Evolutionary conservation across 2,888 invertebrate species (phyloP).

Genomic region (Blomia tropicalis): DNA sequence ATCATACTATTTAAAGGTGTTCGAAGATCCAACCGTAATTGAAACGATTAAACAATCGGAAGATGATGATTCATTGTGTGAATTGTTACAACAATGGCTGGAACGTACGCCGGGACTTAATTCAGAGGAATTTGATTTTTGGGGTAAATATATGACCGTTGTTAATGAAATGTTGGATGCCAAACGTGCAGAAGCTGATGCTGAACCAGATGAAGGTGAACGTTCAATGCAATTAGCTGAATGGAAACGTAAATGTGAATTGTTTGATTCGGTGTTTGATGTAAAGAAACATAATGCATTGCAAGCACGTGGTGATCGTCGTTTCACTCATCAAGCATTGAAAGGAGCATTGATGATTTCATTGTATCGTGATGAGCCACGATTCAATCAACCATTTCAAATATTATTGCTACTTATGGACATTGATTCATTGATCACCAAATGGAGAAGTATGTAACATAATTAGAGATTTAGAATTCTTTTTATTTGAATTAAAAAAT

Average conservation of each 20-base stretch:
- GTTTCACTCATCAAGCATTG: conserved; percentile 73
- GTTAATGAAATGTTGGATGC: conserved; percentile 48
- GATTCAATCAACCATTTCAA: conserved; percentile 95
- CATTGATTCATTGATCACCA: conserved; percentile 90
- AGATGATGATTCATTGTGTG: conserved; percentile 63
- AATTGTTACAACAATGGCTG: conserved; percentile 75
- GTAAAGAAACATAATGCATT: conserved; percentile 63
- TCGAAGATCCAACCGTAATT: conserved; percentile 52
- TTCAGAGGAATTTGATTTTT: conserved; percentile 67
- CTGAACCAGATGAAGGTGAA: conserved; percentile 41
- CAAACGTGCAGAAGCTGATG: conserved; percentile 48
- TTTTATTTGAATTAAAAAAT: background rate
- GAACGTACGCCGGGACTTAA: conserved; percentile 85
- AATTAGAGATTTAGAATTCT: background rate
- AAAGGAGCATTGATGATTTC: conserved; percentile 97
- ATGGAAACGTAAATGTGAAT: conserved; percentile 40
- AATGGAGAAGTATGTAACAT: conserved; percentile 82
- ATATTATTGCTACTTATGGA: conserved; percentile 86
- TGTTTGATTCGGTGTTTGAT: conserved; percentile 78
- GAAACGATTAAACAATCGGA: conserved; percentile 52
- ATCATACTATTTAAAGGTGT: conserved; percentile 64
- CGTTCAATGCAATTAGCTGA: conserved; percentile 7
- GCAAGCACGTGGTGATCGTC: conserved; percentile 61
- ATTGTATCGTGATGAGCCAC: conserved; percentile 86
- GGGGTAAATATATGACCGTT: conserved; percentile 63